Percentiles rank a stretch among this genome's conserved stretches.
Evolutionary conservation across 1,140 invertebrate genomes (phyloP).

Genomic region (Leucophenga varia): DNA sequence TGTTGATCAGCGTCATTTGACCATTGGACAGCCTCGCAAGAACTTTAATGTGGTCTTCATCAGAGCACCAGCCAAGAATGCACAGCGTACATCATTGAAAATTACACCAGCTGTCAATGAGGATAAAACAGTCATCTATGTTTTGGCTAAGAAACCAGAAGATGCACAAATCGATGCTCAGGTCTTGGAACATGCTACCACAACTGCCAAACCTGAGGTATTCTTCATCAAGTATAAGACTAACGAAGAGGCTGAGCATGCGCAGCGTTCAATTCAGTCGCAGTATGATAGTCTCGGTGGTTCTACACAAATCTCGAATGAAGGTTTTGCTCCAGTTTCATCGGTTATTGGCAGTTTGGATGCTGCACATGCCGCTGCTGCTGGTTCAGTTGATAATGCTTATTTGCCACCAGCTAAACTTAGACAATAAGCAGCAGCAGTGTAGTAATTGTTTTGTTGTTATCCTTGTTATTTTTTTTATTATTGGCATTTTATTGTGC

Average conservation of each 20-base stretch:
- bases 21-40: constrained; percentile 60
- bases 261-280: constrained; percentile 52
- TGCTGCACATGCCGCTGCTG: constrained; percentile 17
- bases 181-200: constrained; percentile 45
- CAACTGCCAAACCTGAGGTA: constrained; percentile 73
- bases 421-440: no score
- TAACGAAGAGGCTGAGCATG: constrained; percentile 60
- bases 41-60: constrained; percentile 88
- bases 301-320: constrained; percentile 47
- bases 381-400: constrained; percentile 31
- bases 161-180: constrained; percentile 48
- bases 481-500: no score
- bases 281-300: constrained; percentile 52
- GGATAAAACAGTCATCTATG: constrained; percentile 84
- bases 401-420: constrained; percentile 54
- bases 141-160: constrained; percentile 71
- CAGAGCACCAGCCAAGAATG: constrained; percentile 76
- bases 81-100: constrained; percentile 57
- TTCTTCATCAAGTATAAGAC: constrained; percentile 77
- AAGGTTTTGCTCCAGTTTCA: constrained; percentile 48
- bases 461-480: no score
- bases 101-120: constrained; percentile 70
- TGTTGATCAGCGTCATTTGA: constrained; percentile 54
- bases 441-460: no score
- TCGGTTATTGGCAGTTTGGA: constrained; percentile 42